Evolutionary conservation across 2,888 invertebrate genomes (phyloP).

Genomic region (Troides aeacus): DNA sequence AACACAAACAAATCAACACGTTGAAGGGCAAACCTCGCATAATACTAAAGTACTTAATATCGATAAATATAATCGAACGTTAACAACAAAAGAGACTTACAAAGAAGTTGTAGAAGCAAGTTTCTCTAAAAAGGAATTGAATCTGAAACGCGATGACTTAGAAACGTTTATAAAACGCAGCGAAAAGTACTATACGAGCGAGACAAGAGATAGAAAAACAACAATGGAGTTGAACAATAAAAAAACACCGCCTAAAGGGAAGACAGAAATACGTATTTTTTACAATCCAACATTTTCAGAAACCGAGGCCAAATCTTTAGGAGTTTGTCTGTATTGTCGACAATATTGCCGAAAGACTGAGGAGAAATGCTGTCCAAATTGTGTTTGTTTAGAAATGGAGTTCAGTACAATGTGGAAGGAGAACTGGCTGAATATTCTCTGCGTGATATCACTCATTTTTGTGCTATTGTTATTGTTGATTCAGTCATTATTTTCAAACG

Average conservation of each 20-base stretch:
- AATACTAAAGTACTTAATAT: slow-evolving; percentile 70
- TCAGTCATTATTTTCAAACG: slow-evolving; percentile 56
- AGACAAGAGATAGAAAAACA: slow-evolving; percentile 55
- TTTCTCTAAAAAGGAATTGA: slow-evolving; percentile 63
- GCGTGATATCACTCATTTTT: slow-evolving; percentile 57
- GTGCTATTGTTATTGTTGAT: slow-evolving; percentile 59
- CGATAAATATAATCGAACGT: slow-evolving; percentile 65
- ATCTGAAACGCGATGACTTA: slow-evolving; percentile 56
- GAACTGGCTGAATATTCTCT: slow-evolving; percentile 69
- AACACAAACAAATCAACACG: slow-evolving; percentile 59
- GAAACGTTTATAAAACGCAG: slow-evolving; percentile 73
- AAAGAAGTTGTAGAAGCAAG: slow-evolving; percentile 65
- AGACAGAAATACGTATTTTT: slow-evolving; percentile 70
- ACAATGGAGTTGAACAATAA: slow-evolving; percentile 54
- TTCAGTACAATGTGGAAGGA: slow-evolving; percentile 62
- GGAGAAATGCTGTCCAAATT: slow-evolving; percentile 61
- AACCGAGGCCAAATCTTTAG: slow-evolving; percentile 46
- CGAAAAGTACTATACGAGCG: slow-evolving; percentile 68
- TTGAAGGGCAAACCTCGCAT: slow-evolving; percentile 64
- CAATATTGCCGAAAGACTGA: slow-evolving; percentile 61
- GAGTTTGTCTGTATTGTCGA: slow-evolving; percentile 62
- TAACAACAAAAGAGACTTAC: slow-evolving; percentile 68
- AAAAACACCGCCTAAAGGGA: slow-evolving; percentile 43
- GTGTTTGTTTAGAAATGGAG: slow-evolving; percentile 63
- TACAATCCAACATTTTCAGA: slow-evolving; percentile 72